Evolutionary conservation across 2,113 vertebrate species (phyloP).

Genomic region (Heterochromis multidens): DNA sequence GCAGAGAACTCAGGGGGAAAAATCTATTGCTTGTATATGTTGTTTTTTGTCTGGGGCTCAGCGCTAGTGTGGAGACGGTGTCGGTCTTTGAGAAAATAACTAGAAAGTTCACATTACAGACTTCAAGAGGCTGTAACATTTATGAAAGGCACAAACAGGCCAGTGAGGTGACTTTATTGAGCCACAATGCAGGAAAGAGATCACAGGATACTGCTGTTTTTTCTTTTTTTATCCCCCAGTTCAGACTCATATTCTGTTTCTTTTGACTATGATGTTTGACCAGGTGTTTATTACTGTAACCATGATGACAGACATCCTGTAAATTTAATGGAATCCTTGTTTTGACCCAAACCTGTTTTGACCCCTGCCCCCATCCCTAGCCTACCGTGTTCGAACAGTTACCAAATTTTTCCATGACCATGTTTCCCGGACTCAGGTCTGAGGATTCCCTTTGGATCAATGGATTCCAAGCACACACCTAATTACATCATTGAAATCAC

Average conservation of each 20-base stretch:
- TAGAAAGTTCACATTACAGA: neutral
- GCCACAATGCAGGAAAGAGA: neutral
- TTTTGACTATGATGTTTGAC: neutral
- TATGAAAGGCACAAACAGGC: neutral
- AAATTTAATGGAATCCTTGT: neutral
- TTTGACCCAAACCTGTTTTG: fast-evolving
- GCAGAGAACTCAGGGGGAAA: fast-evolving
- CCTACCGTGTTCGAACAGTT: neutral
- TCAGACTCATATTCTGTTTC: neutral
- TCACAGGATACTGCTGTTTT: neutral
- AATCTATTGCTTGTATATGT: neutral
- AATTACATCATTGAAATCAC: no score
- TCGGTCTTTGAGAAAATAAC: neutral
- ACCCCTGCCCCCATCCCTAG: neutral
- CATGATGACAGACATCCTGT: neutral
- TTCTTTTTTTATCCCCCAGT: neutral
- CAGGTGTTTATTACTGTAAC: neutral
- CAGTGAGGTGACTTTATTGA: neutral
- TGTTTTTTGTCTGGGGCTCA: neutral
- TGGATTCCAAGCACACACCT: neutral
- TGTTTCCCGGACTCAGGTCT: neutral
- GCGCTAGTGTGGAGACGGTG: neutral
- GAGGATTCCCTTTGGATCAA: neutral
- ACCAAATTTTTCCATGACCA: neutral
- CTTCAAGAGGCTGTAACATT: neutral